phyloP scores from a whole-genome alignment of 2,888 invertebrate species.

The Microchrysa polita region DNA sequence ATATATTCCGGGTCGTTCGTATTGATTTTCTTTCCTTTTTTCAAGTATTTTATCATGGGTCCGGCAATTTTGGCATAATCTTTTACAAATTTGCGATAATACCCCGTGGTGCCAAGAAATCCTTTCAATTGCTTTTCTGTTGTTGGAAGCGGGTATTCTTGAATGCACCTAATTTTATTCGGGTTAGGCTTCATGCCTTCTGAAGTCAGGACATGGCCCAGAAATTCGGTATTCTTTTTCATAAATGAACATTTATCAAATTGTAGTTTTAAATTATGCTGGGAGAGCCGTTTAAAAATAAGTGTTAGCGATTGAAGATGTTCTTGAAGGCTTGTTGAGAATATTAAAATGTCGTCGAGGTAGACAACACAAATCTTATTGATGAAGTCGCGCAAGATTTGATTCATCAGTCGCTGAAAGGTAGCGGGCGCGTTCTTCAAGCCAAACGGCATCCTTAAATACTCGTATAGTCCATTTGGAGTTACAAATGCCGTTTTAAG shows the following conservation, averaged over 20 bases:
- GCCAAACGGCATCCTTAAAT: too few relatives aligned
- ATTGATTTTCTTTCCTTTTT: not conserved
- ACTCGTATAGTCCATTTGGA: not conserved
- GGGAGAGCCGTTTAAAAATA: constrained; percentile 5
- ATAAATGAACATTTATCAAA: not conserved
- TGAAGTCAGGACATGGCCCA: constrained; percentile 1
- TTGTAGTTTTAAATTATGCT: constrained; percentile 1
- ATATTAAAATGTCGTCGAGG: not conserved
- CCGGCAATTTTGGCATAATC: constrained; percentile 45
- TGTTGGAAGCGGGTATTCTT: constrained; percentile 34
- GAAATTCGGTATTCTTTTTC: constrained; percentile 17
- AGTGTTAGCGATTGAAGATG: not conserved
- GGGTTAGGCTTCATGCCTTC: constrained; percentile 28
- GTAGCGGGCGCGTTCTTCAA: constrained; percentile 6
- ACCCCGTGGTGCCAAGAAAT: constrained; percentile 46
- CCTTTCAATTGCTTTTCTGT: constrained; percentile 49
- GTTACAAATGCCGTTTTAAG: constrained; percentile 17
- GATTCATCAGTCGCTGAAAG: not conserved
- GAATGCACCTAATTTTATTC: constrained; percentile 26
- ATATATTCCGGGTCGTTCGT: not conserved
- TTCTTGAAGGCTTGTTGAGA: not conserved
- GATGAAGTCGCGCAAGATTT: not conserved
- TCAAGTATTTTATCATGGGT: constrained; percentile 30
- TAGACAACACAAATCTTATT: not conserved
- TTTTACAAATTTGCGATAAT: constrained; percentile 45